Percentiles rank a stretch among this genome's conserved stretches.
These are phyloP conservation scores for Lasioglossum zephyrum DNA, from an alignment of 2,888 invertebrate genomes.

Conservation along the genomic window DNA sequence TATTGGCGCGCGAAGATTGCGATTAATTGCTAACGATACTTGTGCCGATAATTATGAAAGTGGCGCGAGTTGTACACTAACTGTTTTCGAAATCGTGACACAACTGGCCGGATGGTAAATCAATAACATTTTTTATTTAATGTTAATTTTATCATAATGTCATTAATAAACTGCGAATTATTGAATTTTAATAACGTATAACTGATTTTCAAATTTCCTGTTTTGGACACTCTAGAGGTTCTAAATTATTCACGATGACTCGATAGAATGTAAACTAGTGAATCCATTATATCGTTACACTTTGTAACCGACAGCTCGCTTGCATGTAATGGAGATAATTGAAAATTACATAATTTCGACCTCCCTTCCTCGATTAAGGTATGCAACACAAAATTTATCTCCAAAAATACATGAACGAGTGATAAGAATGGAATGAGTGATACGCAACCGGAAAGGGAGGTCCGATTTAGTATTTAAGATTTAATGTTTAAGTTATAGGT, in stretches of 20 bases:
- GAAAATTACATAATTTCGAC: not conserved
- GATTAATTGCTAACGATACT: constrained; percentile 35
- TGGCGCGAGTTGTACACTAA: not conserved
- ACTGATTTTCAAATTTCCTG: not conserved
- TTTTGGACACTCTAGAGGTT: not conserved
- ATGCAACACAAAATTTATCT: not conserved
- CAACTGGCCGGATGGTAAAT: too few species aligned
- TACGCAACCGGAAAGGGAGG: too few species aligned
- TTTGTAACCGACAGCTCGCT: not conserved
- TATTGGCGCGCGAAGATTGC: not conserved
- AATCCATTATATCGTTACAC: not conserved
- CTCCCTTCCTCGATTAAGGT: too few species aligned
- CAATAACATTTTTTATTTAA: too few species aligned
- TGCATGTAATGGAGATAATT: not conserved
- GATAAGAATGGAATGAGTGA: too few species aligned
- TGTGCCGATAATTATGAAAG: not conserved
- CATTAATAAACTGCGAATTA: too few species aligned
- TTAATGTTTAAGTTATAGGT: too few species aligned
- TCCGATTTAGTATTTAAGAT: too few species aligned
- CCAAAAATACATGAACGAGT: too few species aligned
- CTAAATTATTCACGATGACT: not conserved
- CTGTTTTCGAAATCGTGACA: not conserved
- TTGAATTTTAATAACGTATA: too few species aligned
- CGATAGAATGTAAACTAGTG: not conserved
- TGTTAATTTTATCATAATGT: too few species aligned